Percentiles rank a stretch among this genome's conserved stretches.
Evolutionary conservation across 2,113 vertebrate genomes (phyloP).

Genomic region (Ceyx melanurus): DNA sequence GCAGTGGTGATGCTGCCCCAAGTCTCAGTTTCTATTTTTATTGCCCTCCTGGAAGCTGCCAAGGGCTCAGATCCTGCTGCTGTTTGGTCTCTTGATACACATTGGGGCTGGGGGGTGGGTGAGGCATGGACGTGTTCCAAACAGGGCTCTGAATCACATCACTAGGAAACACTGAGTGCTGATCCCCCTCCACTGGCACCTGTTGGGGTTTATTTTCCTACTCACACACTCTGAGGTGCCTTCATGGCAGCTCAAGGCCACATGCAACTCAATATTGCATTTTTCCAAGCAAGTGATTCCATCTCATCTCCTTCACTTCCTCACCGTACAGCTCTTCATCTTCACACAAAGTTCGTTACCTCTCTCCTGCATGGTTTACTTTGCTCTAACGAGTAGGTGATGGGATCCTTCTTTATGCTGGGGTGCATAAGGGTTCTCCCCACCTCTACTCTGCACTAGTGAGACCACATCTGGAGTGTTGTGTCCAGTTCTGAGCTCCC

Average conservation of each 20-base stretch:
- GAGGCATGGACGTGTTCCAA: not conserved
- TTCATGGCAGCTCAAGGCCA: not conserved
- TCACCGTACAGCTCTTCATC: not conserved
- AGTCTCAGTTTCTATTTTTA: not conserved
- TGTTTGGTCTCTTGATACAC: fast-evolving
- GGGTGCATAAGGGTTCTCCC: no score
- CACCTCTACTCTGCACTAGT: no score
- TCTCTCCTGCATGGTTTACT: not conserved
- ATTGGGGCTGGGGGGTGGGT: not conserved
- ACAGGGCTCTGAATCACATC: not conserved
- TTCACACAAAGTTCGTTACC: not conserved
- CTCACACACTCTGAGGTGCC: not conserved
- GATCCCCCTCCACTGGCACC: not conserved
- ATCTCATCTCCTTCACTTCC: not conserved
- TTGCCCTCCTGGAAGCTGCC: not conserved
- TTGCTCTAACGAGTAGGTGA: fast-evolving
- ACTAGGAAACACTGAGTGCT: not conserved
- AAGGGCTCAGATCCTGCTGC: not conserved
- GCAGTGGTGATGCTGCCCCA: not conserved
- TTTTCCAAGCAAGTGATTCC: not conserved
- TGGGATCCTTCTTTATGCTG: no score
- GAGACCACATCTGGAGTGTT: no score
- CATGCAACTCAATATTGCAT: not conserved
- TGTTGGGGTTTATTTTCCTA: not conserved
- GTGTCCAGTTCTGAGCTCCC: no score